Percentiles rank a stretch among this genome's conserved stretches.
These are phyloP conservation scores for Heliconius cydno DNA, from an alignment of 2,888 invertebrate genomes.

Conservation along the genomic window DNA sequence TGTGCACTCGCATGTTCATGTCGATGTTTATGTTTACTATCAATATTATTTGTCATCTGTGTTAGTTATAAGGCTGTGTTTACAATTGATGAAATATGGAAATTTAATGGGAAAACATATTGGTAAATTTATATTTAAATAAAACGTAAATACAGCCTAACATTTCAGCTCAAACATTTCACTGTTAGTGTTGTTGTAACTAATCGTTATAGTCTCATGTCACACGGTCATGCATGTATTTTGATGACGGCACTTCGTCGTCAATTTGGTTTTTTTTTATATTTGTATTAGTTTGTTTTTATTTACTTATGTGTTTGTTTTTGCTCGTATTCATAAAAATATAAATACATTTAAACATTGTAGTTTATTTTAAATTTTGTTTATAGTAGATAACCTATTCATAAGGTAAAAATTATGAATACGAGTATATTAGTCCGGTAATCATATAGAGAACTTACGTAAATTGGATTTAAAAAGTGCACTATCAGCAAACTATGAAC, in stretches of 20 bases:
- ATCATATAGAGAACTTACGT: constrained; percentile 6
- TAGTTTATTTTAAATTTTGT: neutral
- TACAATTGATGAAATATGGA: constrained; percentile 33
- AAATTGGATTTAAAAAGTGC: neutral
- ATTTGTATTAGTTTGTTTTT: constrained; percentile 56
- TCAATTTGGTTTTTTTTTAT: constrained; percentile 52
- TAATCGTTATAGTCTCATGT: constrained; percentile 35
- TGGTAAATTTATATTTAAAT: neutral
- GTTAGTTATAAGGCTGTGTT: constrained; percentile 52
- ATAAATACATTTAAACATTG: neutral
- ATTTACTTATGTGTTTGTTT: constrained; percentile 35
- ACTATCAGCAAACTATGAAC: neutral
- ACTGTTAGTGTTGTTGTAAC: constrained; percentile 36
- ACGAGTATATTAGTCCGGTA: constrained; percentile 11
- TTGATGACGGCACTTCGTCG: constrained; percentile 42
- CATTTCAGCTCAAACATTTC: constrained; percentile 29
- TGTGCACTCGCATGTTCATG: constrained; percentile 66
- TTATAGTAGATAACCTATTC: neutral
- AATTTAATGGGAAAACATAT: neutral
- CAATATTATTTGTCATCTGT: constrained; percentile 41
- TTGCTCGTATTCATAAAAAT: constrained; percentile 28
- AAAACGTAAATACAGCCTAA: constrained; percentile 38
- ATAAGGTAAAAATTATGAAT: neutral
- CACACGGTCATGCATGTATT: constrained; percentile 40
- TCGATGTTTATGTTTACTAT: constrained; percentile 58